These are phyloP conservation scores for Progne subis DNA, from an alignment of 2,113 vertebrate species.

Conservation along the genomic window DNA sequence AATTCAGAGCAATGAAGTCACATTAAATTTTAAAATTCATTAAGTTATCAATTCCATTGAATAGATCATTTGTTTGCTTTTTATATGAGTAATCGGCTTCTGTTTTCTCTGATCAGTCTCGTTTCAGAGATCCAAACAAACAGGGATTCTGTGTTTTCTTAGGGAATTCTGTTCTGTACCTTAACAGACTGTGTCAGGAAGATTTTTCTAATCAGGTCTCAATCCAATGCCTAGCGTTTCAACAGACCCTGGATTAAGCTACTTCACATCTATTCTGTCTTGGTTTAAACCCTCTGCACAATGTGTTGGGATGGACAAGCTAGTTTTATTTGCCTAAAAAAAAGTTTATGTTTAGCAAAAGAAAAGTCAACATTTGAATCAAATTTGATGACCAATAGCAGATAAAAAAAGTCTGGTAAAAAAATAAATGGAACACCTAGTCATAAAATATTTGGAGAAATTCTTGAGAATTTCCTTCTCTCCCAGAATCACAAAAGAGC, in stretches of 20 bases:
- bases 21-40: neutral
- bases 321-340: neutral
- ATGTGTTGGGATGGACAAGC: neutral
- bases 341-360: neutral
- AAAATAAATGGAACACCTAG: neutral
- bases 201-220: neutral
- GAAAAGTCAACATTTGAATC: neutral
- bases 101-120: neutral
- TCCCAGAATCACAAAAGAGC: neutral
- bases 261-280: neutral
- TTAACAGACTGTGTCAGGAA: neutral
- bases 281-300: neutral
- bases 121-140: neutral
- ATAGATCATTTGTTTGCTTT: neutral
- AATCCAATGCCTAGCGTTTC: neutral
- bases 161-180: neutral
- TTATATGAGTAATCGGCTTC: neutral
- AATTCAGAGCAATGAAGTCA: neutral
- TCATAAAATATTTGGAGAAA: neutral
- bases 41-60: neutral
- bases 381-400: neutral
- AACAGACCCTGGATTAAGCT: neutral
- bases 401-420: neutral
- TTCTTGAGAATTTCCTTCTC: neutral
- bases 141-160: neutral